Conservation (phyloP, 2,888 invertebrate species). For the Nomada goodeniana region DNA sequence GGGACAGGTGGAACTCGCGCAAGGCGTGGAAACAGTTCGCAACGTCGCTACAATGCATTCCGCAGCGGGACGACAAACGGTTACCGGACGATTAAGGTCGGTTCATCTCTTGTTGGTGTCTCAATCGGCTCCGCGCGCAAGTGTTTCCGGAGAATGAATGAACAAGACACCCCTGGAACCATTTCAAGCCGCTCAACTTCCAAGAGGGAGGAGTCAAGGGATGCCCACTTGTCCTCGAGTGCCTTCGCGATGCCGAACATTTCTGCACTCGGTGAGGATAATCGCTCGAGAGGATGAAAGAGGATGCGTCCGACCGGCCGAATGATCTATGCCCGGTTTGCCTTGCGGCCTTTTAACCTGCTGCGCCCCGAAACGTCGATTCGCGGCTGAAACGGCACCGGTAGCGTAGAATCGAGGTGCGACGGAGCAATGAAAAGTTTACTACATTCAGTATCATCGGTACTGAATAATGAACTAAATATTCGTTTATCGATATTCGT, state of each 20-base stretch:
- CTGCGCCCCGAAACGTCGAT: too few relatives aligned
- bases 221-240: conserved; percentile 79
- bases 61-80: conserved; percentile 63
- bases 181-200: conserved; percentile 68
- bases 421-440: too few relatives aligned
- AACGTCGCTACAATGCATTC: conserved; percentile 46
- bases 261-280: conserved; percentile 65
- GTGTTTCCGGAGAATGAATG: conserved; percentile 80
- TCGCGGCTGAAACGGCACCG: too few relatives aligned
- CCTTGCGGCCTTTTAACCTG: conserved; percentile 4
- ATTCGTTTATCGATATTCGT: too few relatives aligned
- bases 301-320: conserved; percentile 48
- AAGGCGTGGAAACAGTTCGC: conserved; percentile 49
- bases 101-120: conserved; percentile 67
- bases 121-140: conserved; percentile 76
- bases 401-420: too few relatives aligned
- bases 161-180: conserved; percentile 71
- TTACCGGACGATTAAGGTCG: conserved; percentile 68
- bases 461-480: too few relatives aligned
- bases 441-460: too few relatives aligned
- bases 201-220: conserved; percentile 72
- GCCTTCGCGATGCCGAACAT: conserved; percentile 66
- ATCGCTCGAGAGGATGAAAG: conserved; percentile 67
- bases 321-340: conserved; percentile 19
- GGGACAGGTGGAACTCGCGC: conserved; percentile 35